Conservation (phyloP, 2,113 vertebrate species). For the Epinephelus lanceolatus region DNA sequence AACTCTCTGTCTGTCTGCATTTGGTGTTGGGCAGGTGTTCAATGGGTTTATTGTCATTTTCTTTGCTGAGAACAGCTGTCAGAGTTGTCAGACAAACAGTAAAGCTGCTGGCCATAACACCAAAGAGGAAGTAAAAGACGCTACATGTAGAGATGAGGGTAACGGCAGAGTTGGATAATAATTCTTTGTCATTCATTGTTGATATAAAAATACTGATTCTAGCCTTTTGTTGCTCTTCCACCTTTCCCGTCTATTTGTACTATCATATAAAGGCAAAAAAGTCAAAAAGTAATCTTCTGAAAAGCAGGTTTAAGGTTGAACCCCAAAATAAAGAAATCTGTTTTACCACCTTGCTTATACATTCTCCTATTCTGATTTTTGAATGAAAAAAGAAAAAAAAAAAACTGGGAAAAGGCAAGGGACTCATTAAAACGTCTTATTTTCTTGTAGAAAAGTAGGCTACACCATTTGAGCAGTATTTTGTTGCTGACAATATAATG, state of each 20-base stretch:
- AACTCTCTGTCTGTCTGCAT: background rate
- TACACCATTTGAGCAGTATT: background rate
- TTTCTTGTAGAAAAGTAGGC: too few species aligned
- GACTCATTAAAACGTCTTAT: too few species aligned
- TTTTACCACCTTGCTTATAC: background rate
- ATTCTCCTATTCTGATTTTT: background rate
- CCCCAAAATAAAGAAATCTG: background rate
- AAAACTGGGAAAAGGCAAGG: too few species aligned
- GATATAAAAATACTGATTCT: background rate
- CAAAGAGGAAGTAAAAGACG: background rate
- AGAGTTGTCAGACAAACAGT: background rate
- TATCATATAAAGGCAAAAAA: too few species aligned
- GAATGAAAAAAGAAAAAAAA: too few species aligned
- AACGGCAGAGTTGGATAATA: background rate
- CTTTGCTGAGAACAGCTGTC: background rate
- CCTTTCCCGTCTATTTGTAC: too few species aligned
- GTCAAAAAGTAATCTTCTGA: too few species aligned
- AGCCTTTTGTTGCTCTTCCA: too few species aligned
- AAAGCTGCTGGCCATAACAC: background rate
- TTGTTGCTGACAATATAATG: conserved; percentile 4
- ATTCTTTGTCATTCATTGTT: background rate
- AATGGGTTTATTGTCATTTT: background rate
- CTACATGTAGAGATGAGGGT: background rate
- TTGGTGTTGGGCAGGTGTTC: background rate
- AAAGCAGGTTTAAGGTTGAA: background rate